Evolutionary conservation across 2,888 invertebrate species (phyloP), one percentile per base, ranked within the genome.

Genomic region (Ptychoptera albimana): DNA sequence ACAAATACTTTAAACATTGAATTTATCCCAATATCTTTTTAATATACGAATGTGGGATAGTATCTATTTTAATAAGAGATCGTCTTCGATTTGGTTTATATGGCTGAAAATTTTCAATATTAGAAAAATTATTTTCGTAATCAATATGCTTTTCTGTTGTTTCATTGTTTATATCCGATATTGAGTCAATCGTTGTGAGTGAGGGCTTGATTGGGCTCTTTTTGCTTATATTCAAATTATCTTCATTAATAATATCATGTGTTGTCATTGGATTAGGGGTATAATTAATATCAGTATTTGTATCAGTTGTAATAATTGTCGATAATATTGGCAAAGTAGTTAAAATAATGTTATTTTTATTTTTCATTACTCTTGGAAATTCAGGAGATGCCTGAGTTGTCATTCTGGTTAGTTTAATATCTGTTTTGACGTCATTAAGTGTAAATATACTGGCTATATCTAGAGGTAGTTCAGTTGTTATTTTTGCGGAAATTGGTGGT

Each of bases 21-120:
- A 30, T 42, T 57, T 65, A 65, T 54, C 65, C 65, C 51, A 65
- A 55, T 52, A 65, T 62, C 54, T 64, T 65, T 54, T 65, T 64
- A n/a, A 42, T 42, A 29, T 34, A 16, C 52, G 64, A 60, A 53
- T 64, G 64, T 56, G 63, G 63, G 49, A 57, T 57, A 45, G 60
- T 59, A 52, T 64, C 64, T 52, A 64, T 62, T 50, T 65, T 62
- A 48, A 61, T 63, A 43, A 65, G 57, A 45, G 59, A 57, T 48
- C 65, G 64, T 53, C 59, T 57, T 51, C 65, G 61, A 54, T 65
- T 65, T 39, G 64, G 65, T 49, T 62, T 61, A 48, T 60, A 64
- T 45, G 60, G 63, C 48, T 61, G 56, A 54, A 57, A 62, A 47
- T 63, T 64, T 50, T 61, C 59, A 50, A 57, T 57, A 47, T 61